These are phyloP conservation scores for Drosophila elegans DNA, from an alignment of 1,140 invertebrate species.

Conservation along the genomic window DNA sequence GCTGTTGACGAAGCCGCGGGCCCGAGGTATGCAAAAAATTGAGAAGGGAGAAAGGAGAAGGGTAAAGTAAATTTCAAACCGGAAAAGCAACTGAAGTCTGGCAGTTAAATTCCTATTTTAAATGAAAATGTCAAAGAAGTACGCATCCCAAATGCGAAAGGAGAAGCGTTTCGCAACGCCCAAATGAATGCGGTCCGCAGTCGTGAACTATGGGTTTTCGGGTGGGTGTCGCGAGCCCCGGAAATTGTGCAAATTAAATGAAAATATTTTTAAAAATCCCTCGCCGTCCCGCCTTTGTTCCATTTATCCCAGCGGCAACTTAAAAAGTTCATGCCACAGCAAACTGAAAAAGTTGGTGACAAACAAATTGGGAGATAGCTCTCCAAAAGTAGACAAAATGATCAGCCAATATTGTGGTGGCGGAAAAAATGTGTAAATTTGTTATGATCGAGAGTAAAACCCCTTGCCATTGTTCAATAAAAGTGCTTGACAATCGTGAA, in stretches of 20 bases:
- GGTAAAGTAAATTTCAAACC: slow-evolving; percentile 8
- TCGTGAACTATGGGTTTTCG: slow-evolving; percentile 9
- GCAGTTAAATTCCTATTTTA: slow-evolving; percentile 44
- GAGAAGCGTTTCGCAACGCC: slow-evolving; percentile 10
- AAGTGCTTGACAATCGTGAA: background rate
- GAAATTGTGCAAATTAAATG: slow-evolving; percentile 63
- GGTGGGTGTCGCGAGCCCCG: background rate
- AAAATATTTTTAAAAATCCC: slow-evolving; percentile 45
- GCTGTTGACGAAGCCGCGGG: slow-evolving; percentile 92
- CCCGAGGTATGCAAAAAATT: slow-evolving; percentile 89
- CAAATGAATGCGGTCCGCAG: slow-evolving; percentile 4
- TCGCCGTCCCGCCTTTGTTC: background rate
- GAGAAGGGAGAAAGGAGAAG: background rate
- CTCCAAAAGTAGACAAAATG: slow-evolving; percentile 13
- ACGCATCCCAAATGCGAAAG: slow-evolving; percentile 12
- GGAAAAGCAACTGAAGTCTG: slow-evolving; percentile 14
- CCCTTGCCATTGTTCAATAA: background rate
- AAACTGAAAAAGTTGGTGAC: slow-evolving; percentile 12
- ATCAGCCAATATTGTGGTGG: slow-evolving; percentile 6
- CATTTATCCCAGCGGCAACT: slow-evolving; percentile 24
- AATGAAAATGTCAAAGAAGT: slow-evolving; percentile 57
- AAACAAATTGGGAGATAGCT: slow-evolving; percentile 31
- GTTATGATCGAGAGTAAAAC: slow-evolving; percentile 1
- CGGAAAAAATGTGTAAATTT: slow-evolving; percentile 2
- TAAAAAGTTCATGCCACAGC: slow-evolving; percentile 28